Percentiles rank a stretch among this genome's conserved stretches.
Conservation (phyloP, 2,888 invertebrate species). For the Euphydryas editha region DNA sequence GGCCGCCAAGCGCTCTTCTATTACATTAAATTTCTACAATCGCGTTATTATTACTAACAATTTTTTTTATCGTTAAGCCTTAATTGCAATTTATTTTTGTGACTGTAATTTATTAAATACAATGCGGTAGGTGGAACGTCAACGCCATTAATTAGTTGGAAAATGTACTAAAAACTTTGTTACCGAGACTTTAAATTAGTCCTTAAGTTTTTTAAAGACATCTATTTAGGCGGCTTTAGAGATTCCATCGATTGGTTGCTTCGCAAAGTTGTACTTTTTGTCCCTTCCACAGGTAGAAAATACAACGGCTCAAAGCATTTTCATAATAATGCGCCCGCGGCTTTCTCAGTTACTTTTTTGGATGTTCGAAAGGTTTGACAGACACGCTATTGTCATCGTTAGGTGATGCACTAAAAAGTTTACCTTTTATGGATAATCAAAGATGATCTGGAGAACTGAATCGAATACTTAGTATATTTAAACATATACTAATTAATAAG, state of each 20-base stretch:
- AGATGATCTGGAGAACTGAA: slow-evolving; percentile 64
- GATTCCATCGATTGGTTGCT: slow-evolving; percentile 67
- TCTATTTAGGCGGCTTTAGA: slow-evolving; percentile 71
- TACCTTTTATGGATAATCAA: slow-evolving; percentile 71
- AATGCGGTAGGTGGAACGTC: slow-evolving; percentile 49
- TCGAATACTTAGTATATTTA: slow-evolving; percentile 56
- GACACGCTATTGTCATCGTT: slow-evolving; percentile 81
- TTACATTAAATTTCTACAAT: slow-evolving; percentile 18
- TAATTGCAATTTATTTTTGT: slow-evolving; percentile 30
- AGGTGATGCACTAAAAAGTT: slow-evolving; percentile 77
- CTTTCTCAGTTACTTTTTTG: slow-evolving; percentile 77
- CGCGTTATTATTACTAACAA: slow-evolving; percentile 12
- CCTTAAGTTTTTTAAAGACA: slow-evolving; percentile 71
- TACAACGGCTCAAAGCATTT: slow-evolving; percentile 77
- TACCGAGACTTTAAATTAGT: slow-evolving; percentile 73
- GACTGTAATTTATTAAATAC: slow-evolving; percentile 40
- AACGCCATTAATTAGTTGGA: slow-evolving; percentile 50
- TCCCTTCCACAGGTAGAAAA: slow-evolving; percentile 75
- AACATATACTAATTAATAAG: slow-evolving; percentile 66
- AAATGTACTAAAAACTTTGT: slow-evolving; percentile 68
- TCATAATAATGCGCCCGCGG: slow-evolving; percentile 81
- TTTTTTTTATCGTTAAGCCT: slow-evolving; percentile 1
- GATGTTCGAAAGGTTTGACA: slow-evolving; percentile 72
- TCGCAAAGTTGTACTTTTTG: slow-evolving; percentile 78
- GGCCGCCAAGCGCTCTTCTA: slow-evolving; percentile 24